Percentiles rank a stretch among this genome's conserved stretches.
Evolutionary conservation across 2,113 vertebrate species (phyloP).

Genomic region (Panurus biarmicus): DNA sequence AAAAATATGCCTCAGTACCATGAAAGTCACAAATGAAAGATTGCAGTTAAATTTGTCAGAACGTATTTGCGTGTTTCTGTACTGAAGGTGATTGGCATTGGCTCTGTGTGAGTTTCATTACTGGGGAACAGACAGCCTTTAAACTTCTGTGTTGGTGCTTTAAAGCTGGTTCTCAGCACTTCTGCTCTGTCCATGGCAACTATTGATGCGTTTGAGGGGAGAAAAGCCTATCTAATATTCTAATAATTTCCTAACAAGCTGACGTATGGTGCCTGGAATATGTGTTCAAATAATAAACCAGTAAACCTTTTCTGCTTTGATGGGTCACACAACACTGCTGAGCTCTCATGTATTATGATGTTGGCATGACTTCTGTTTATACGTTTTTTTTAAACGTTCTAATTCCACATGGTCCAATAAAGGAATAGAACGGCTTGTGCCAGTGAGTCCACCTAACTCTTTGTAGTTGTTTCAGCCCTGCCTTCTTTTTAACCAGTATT

Average conservation of each 20-base stretch:
- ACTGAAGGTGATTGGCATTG: neutral
- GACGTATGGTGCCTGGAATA: constrained; percentile 4
- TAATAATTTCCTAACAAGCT: neutral
- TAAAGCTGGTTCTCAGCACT: constrained; percentile 30
- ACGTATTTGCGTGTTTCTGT: neutral
- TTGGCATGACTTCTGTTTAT: neutral
- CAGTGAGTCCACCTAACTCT: constrained; percentile 26
- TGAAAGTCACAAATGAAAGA: neutral
- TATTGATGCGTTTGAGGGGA: neutral
- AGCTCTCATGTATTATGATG: neutral
- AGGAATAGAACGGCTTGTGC: constrained; percentile 19
- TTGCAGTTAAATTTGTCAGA: neutral
- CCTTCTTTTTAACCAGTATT: constrained; percentile 68
- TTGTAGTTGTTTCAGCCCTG: constrained; percentile 61
- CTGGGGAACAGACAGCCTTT: neutral
- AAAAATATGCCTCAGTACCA: neutral
- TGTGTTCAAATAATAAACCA: neutral
- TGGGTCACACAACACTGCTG: neutral
- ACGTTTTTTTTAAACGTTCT: neutral
- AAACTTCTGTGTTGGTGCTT: constrained; percentile 44
- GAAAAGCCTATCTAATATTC: neutral
- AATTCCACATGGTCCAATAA: neutral
- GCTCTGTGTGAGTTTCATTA: accelerated
- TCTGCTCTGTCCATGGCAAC: neutral
- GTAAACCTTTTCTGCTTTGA: neutral